Conservation (phyloP, 2,888 invertebrate species). For the Philonicus albiceps region DNA sequence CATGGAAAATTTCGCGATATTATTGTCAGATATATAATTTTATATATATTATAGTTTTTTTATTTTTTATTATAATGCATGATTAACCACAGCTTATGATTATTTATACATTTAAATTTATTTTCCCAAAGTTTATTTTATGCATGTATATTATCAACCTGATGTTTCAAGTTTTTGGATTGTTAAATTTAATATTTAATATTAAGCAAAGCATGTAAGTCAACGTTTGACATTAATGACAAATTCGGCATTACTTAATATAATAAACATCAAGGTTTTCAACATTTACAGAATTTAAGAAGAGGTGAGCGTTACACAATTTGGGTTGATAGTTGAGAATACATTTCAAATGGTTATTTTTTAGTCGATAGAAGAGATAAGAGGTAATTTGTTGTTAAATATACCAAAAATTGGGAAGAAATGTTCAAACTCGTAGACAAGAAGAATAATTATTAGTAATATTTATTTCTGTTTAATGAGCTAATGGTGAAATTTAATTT, state of each 20-base stretch:
- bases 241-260: background rate
- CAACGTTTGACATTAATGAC: background rate
- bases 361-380: background rate
- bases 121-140: background rate
- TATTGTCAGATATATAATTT: slow-evolving; percentile 19
- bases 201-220: background rate
- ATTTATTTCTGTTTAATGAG: no score
- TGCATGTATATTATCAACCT: background rate
- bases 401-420: no score
- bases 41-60: background rate
- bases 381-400: no score
- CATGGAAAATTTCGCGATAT: slow-evolving; percentile 16
- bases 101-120: background rate
- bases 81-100: slow-evolving; percentile 9
- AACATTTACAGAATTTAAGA: background rate
- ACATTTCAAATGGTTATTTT: background rate
- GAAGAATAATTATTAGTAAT: no score
- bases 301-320: background rate
- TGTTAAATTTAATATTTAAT: background rate
- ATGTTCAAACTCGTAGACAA: no score
- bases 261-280: background rate
- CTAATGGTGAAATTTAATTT: no score
- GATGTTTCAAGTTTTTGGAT: background rate
- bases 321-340: background rate
- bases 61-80: background rate